Base-by-base conservation (phyloP, 2,888 invertebrate species). In the Anarsia innoxiella region DNA sequence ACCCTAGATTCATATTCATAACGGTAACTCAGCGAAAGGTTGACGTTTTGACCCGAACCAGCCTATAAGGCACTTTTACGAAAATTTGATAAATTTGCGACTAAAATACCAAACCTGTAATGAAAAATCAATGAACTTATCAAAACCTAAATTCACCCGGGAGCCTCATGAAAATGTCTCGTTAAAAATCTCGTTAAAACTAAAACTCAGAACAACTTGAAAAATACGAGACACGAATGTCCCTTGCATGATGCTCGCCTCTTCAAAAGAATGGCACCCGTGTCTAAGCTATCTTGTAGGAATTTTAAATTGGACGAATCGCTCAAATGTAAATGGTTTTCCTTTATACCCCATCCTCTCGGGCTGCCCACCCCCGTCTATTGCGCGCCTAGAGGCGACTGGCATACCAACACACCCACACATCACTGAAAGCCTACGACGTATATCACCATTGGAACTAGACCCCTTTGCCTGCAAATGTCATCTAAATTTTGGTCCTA, bases 291-390 rank as follows among this genome's bases (percentile, higher is more conserved):
- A 82, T 83, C 84, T 84, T 80, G 82, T 83, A 86, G 83, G 85
- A 86, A 85, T 86, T 86, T 86, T 86, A 86, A 85, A 86, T 86
- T 86, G 86, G 86, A 85, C 85, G 85, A 85, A 86, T 85, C 85
- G 86, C 86, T 85, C 86, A 86, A 85, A 86, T 85, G 86, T 86
- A 86, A 86, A 86, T 85, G 86, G 85, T 84, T 85, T 85, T 85
- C 86, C 84, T 85, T 85, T 86, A 84, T 85, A 76, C 83, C 82
- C 82, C 83, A 82, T 80, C 83, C 82, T 78, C 79, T 70, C 57
- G 68, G 73, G 75, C 77, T 69, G 74, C 69, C 82, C 78, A 74
- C 77, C 80, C 79, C 76, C 78, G 63, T 76, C 80, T 79, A 78
- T 79, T 74, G 79, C 80, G 82, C 80, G 82, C 83, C 83, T 82